Evolutionary conservation across 1,140 invertebrate genomes (phyloP).

Genomic region (Zaprionus kolodkinae): DNA sequence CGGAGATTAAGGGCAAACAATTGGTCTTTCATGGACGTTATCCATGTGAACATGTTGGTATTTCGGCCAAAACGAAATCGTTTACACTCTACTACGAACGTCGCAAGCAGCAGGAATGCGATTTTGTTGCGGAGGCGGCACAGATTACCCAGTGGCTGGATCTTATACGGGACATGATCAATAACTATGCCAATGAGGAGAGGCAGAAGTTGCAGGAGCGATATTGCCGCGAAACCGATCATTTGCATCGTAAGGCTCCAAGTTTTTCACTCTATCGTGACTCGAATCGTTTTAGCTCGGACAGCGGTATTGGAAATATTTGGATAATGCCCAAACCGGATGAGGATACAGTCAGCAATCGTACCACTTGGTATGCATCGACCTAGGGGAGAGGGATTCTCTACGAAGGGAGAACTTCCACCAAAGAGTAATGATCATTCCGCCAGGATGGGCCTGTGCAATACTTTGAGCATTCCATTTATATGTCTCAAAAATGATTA

Average conservation of each 20-base stretch:
- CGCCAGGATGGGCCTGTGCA: conserved; percentile 14
- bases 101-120: conserved; percentile 80
- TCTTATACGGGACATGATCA: conserved; percentile 78
- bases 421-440: background rate
- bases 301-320: conserved; percentile 80
- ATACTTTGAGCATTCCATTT: conserved; percentile 4
- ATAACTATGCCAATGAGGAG: conserved; percentile 72
- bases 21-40: conserved; percentile 80
- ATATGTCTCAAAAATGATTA: background rate
- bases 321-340: conserved; percentile 78
- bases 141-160: conserved; percentile 70
- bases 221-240: conserved; percentile 70
- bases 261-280: conserved; percentile 77
- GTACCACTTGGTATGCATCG: conserved; percentile 77
- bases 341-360: conserved; percentile 60
- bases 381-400: conserved; percentile 25
- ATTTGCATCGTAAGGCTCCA: conserved; percentile 72
- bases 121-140: conserved; percentile 65
- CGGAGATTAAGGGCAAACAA: conserved; percentile 80
- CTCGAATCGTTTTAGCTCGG: conserved; percentile 82
- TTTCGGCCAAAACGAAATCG: conserved; percentile 67
- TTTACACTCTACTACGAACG: conserved; percentile 79
- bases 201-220: conserved; percentile 71
- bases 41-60: conserved; percentile 78
- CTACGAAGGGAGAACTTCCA: background rate